phyloP scores from a whole-genome alignment of 2,113 vertebrate species.

The Oxyruncus cristatus region DNA sequence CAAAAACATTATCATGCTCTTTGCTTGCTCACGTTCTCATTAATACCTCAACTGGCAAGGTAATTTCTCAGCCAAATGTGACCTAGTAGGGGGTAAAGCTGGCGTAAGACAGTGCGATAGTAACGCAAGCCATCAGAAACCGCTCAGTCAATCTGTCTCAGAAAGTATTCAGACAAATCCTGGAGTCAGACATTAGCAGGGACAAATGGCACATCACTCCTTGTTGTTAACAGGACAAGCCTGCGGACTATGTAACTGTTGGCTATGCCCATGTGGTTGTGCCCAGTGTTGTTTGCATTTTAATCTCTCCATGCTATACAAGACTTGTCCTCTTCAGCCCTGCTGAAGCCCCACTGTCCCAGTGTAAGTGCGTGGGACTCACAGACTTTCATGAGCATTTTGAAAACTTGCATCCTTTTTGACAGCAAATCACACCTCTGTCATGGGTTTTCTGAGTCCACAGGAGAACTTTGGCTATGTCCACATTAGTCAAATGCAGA shows the following conservation, averaged over 20 bases:
- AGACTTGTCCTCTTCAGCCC: background rate
- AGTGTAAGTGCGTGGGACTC: background rate
- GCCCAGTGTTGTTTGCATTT: background rate
- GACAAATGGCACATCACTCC: background rate
- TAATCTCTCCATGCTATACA: rapidly evolving
- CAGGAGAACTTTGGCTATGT: background rate
- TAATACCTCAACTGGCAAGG: constrained; percentile 38
- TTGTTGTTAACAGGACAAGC: background rate
- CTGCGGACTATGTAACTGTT: background rate
- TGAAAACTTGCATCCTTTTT: background rate
- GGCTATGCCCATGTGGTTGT: background rate
- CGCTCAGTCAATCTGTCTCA: background rate
- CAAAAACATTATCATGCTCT: background rate
- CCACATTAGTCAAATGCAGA: background rate
- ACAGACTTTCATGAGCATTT: background rate
- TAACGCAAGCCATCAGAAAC: background rate
- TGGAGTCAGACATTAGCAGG: background rate
- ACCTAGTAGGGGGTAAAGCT: background rate
- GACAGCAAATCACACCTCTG: background rate
- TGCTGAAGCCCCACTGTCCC: background rate
- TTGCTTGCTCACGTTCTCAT: constrained; percentile 40
- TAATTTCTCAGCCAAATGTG: constrained; percentile 44
- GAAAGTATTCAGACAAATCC: background rate
- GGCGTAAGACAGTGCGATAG: background rate
- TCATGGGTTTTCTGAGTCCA: background rate